Conservation (phyloP, 1,140 invertebrate species). For the Pseudomyrmex cubaensis region DNA sequence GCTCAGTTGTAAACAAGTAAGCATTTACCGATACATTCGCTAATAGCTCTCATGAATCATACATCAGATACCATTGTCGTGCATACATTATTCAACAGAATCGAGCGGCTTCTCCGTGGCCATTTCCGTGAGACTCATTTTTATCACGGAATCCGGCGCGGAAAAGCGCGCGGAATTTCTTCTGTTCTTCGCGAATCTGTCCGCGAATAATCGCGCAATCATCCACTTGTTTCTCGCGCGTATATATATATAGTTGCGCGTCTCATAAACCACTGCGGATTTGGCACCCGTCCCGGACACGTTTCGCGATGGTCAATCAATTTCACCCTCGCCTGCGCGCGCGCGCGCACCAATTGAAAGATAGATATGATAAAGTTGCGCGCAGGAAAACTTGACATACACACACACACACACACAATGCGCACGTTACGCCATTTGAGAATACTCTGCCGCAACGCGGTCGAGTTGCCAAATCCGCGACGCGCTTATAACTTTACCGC, state of each 20-base stretch:
- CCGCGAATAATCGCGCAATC: slow-evolving; percentile 8
- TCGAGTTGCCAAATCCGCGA: slow-evolving; percentile 43
- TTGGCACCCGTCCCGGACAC: slow-evolving; percentile 29
- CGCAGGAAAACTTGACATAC: not conserved
- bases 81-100: slow-evolving; percentile 60
- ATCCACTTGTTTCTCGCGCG: slow-evolving; percentile 13
- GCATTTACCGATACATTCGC: slow-evolving; percentile 46
- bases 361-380: slow-evolving; percentile 10
- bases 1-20: slow-evolving; percentile 33
- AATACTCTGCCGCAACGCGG: not conserved
- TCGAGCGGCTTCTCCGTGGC: slow-evolving; percentile 36
- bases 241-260: not conserved
- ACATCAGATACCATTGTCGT: slow-evolving; percentile 47
- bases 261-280: slow-evolving; percentile 25
- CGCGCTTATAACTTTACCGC: slow-evolving; percentile 32
- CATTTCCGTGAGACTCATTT: slow-evolving; percentile 47
- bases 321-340: too few relatives aligned
- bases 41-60: slow-evolving; percentile 53
- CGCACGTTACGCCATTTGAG: not conserved
- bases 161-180: slow-evolving; percentile 23
- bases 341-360: too few relatives aligned
- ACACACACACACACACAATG: not conserved
- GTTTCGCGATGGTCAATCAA: slow-evolving; percentile 1
- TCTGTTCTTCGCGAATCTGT: not conserved
- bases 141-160: slow-evolving; percentile 22